Evolutionary conservation across 2,797 vertebrate genomes (phyloP).

Genomic region (Gallinago solitaria): DNA sequence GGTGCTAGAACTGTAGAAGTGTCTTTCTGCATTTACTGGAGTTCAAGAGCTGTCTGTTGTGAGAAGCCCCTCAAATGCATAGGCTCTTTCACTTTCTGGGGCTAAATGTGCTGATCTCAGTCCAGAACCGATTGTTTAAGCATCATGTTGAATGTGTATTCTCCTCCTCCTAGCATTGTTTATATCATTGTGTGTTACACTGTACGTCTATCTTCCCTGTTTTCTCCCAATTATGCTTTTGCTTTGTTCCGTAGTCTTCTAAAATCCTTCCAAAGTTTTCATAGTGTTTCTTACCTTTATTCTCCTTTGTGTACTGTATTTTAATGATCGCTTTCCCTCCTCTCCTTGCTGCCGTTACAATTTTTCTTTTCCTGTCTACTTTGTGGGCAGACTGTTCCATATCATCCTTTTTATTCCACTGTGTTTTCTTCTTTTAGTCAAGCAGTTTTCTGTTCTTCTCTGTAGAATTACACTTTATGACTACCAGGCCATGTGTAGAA

Average conservation of each 20-base stretch:
- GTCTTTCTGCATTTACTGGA: neutral
- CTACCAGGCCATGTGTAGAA: constrained; percentile 95
- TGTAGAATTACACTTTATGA: constrained; percentile 94
- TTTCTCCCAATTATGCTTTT: neutral
- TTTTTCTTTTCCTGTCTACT: constrained; percentile 19
- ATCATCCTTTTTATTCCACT: neutral
- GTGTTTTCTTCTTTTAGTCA: constrained; percentile 62
- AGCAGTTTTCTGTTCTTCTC: constrained; percentile 66
- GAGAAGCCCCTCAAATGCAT: constrained; percentile 54
- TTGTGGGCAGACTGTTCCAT: neutral
- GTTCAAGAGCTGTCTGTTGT: neutral
- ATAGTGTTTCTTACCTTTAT: neutral
- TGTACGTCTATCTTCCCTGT: neutral
- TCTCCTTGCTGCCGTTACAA: neutral
- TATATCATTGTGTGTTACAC: neutral
- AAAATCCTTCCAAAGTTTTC: neutral
- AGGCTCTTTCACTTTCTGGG: constrained; percentile 4
- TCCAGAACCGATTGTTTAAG: constrained; percentile 27
- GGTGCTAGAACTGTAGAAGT: neutral
- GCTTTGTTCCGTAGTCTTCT: neutral
- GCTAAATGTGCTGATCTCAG: constrained; percentile 30
- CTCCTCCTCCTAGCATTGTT: neutral
- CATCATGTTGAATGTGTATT: neutral
- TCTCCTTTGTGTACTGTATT: neutral
- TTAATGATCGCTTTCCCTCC: neutral